Evolutionary conservation across 2,888 invertebrate genomes (phyloP).

Genomic region (Rhodophaea formosa): DNA sequence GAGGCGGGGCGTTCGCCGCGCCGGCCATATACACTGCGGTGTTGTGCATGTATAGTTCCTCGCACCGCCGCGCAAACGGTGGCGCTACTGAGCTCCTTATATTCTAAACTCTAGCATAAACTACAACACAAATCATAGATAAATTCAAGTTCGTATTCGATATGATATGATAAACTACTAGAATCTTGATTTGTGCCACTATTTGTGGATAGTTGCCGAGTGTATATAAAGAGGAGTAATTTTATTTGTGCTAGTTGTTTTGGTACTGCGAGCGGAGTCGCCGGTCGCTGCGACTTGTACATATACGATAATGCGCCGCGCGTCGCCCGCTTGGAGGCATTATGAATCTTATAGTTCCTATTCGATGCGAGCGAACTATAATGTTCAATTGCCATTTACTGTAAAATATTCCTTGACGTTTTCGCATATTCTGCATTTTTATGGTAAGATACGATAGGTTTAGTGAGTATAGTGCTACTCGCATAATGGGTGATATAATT

Average conservation of each 20-base stretch:
- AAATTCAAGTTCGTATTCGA: slow-evolving; percentile 63
- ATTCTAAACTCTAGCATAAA: slow-evolving; percentile 80
- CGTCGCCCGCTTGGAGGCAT: slow-evolving; percentile 63
- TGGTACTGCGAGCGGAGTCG: slow-evolving; percentile 54
- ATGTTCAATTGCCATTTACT: slow-evolving; percentile 79
- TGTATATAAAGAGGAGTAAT: slow-evolving; percentile 67
- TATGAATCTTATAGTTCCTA: slow-evolving; percentile 82
- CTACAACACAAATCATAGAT: slow-evolving; percentile 69
- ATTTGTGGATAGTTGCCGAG: slow-evolving; percentile 65
- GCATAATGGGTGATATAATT: slow-evolving; percentile 81
- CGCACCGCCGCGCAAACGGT: slow-evolving; percentile 74
- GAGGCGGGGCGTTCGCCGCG: slow-evolving; percentile 61
- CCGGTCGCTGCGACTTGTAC: slow-evolving; percentile 54
- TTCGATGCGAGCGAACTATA: slow-evolving; percentile 80
- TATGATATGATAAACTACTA: slow-evolving; percentile 60
- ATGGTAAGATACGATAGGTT: slow-evolving; percentile 74
- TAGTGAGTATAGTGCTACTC: slow-evolving; percentile 76
- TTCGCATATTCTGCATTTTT: slow-evolving; percentile 81
- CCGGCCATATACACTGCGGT: slow-evolving; percentile 76
- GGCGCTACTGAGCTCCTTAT: slow-evolving; percentile 75
- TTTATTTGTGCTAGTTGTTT: slow-evolving; percentile 75
- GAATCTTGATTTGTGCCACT: slow-evolving; percentile 63
- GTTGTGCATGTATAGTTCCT: slow-evolving; percentile 80
- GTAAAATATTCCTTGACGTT: slow-evolving; percentile 78
- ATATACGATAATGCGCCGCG: slow-evolving; percentile 46